Conservation (phyloP, 2,888 invertebrate species). For the Rotaria sp. region DNA sequence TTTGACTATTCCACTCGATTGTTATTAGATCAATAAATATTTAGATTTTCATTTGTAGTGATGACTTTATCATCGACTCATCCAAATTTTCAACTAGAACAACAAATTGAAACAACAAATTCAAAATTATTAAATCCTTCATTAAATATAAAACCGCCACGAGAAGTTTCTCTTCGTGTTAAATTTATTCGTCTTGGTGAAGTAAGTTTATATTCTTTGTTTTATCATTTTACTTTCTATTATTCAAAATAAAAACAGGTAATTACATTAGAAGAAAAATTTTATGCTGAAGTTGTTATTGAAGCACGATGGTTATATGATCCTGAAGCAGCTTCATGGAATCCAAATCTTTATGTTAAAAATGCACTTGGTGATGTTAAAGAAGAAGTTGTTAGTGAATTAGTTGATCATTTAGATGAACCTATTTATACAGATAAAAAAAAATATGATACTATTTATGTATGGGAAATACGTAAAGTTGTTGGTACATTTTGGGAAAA, state of each 20-base stretch:
- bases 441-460: background rate
- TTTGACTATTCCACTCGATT: too few relatives aligned
- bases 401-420: background rate
- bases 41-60: background rate
- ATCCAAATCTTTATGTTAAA: slow-evolving; percentile 25
- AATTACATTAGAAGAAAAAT: slow-evolving; percentile 22
- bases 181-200: slow-evolving; percentile 30
- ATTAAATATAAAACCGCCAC: background rate
- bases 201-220: background rate
- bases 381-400: slow-evolving; percentile 10
- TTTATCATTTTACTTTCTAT: background rate
- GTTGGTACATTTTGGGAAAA: slow-evolving; percentile 29
- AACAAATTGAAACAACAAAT: background rate
- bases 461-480: slow-evolving; percentile 20
- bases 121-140: background rate
- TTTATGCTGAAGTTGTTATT: slow-evolving; percentile 22
- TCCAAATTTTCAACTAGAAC: background rate
- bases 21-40: background rate
- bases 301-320: slow-evolving; percentile 30
- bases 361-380: slow-evolving; percentile 25
- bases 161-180: background rate
- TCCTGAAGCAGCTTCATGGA: background rate
- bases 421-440: background rate
- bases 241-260: background rate
- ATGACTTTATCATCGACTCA: background rate